Evolutionary conservation across 2,888 invertebrate genomes (phyloP), one percentile per base, ranked within the genome.

Genomic region (Sinopyrophorus schimmeli): DNA sequence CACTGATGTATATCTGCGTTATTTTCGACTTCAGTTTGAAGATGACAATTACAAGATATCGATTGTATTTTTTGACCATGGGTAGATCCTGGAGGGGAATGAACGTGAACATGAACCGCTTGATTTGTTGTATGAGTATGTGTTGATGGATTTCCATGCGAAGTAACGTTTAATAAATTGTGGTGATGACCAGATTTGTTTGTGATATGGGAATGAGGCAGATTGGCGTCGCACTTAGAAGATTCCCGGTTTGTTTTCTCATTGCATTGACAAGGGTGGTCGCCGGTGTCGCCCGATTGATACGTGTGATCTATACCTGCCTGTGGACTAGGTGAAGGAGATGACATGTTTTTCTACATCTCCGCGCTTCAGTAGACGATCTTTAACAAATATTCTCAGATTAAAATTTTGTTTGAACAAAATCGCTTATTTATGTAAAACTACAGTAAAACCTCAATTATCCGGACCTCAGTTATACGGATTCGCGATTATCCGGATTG

Each of bases 231-330:
- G 32, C 54, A 54, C 43, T 47, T 53, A 34, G 63, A 52, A 10
- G 59, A 40, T 30, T 69, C 67, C 26, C 55, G 35, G 39, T 53
- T 44, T 37, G 57, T 31, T 55, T 66, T 65, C 16, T 72, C 71
- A 5, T 57, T 58, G 49, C 72, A 73, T 14, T 65, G 61, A 53
- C 69, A 69, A 5, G 65, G 67, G 50, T 70, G 70, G 40, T 72
- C 72, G 57, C 69, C 70, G 18, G 67, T 60, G 46, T 72, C 71
- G 56, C 70, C 70, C 11, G 71, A 65, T 54, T 69, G 72, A 54
- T 72, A 72, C 16, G 68, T 58, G 48, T 69, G 68, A 15, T 74
- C 72, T 24, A 50, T 50, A 43, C 57, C 60, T 47, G 69, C 70
- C 39, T 69, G 68, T 12, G 67, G 67, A 47, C 70, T 70, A 28